phyloP scores from a whole-genome alignment of 2,113 vertebrate species.

The Oplegnathus fasciatus region DNA sequence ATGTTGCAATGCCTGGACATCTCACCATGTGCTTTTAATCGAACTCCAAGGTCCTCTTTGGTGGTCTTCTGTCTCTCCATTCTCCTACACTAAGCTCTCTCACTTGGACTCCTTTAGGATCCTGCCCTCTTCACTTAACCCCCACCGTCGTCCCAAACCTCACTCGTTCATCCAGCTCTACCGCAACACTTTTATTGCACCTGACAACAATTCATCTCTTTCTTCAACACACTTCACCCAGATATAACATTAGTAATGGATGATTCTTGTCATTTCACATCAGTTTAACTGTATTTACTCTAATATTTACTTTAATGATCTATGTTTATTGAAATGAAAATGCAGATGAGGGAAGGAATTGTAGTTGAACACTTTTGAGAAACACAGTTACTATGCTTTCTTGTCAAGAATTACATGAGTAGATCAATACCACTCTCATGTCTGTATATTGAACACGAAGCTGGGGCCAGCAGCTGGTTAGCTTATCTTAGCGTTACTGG shows the following conservation, averaged over 20 bases:
- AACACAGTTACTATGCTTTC: too few relatives aligned
- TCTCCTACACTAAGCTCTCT: background rate
- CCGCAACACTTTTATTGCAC: background rate
- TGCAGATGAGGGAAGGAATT: background rate
- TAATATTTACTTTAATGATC: background rate
- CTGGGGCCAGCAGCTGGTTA: background rate
- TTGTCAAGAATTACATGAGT: too few relatives aligned
- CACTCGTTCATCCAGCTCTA: background rate
- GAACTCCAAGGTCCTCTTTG: constrained; percentile 30
- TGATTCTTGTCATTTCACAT: background rate
- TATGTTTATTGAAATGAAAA: background rate
- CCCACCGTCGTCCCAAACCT: background rate
- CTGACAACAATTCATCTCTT: background rate
- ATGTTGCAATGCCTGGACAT: constrained; percentile 34
- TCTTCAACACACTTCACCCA: background rate
- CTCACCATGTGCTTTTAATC: constrained; percentile 69
- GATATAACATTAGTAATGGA: background rate
- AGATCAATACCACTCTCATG: too few relatives aligned
- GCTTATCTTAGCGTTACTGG: background rate
- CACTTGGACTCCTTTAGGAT: background rate
- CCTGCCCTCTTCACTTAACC: constrained; percentile 4
- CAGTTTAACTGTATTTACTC: background rate
- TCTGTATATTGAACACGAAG: too few relatives aligned
- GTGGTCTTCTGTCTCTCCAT: constrained; percentile 47
- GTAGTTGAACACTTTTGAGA: too few relatives aligned